Evolutionary conservation across 2,888 invertebrate species (phyloP).

Genomic region (Ochropacha duplaris): DNA sequence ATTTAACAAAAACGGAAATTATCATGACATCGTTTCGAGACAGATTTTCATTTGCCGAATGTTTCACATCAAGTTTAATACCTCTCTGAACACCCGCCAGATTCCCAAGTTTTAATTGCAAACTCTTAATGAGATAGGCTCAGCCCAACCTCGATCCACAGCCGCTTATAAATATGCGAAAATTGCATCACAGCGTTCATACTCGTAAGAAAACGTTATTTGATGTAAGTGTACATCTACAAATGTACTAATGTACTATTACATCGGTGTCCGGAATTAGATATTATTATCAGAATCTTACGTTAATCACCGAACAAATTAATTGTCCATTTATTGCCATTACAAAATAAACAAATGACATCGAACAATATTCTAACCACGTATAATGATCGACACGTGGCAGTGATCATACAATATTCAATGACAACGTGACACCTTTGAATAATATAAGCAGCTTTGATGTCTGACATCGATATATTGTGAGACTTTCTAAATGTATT

Average conservation of each 20-base stretch:
- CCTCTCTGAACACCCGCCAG: constrained; percentile 53
- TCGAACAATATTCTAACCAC: not conserved
- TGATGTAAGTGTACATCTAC: not conserved
- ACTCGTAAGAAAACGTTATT: not conserved
- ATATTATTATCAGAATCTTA: no score
- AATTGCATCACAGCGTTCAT: not conserved
- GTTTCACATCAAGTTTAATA: constrained; percentile 55
- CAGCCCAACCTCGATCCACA: constrained; percentile 49
- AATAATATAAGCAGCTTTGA: not conserved
- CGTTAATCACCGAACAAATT: no score
- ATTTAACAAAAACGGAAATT: constrained; percentile 38
- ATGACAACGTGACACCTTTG: not conserved
- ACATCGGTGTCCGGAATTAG: no score
- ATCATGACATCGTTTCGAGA: constrained; percentile 41
- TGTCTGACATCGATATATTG: not conserved
- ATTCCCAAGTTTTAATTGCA: constrained; percentile 73
- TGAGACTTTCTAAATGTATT: not conserved
- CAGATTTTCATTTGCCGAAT: constrained; percentile 60
- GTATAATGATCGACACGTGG: not conserved
- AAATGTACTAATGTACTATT: no score
- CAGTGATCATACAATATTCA: not conserved
- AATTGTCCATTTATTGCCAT: no score
- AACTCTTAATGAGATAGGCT: constrained; percentile 69
- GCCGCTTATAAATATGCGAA: constrained; percentile 15
- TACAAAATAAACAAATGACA: not conserved